Evolutionary conservation across 1,140 invertebrate species (phyloP), one percentile per base, ranked within the genome.

Genomic region (Pseudomyrmex pallidus): DNA sequence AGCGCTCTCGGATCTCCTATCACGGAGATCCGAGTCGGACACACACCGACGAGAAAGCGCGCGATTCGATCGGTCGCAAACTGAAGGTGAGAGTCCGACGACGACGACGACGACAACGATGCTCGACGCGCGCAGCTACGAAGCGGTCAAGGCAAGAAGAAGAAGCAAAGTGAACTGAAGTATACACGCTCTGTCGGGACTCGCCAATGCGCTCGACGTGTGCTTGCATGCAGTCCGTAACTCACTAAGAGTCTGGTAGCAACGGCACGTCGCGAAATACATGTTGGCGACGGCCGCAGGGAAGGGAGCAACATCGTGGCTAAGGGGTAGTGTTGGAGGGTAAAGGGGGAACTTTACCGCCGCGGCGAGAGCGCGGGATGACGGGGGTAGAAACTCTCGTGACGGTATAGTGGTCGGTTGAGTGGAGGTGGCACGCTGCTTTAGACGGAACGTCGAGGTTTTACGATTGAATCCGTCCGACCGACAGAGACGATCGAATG

Each of bases 221-320:
- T 90, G 84, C 89, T 84, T 89, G 72, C 61, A 86, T 90, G 85
- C 85, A 90, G 92, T 91, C 88, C 89, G 92, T 92, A 93, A 92
- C 92, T 93, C 84, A 92, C 91, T 92, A 89, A 91, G 87, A 86
- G 70, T 86, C 83, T 89, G 90, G 89, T 89, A 89, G 89, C 90
- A 73, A 74, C 87, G 87, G 82, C 90, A 87, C 87, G 83, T 86
- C 80, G 88, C 85, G 87, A 84, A 90, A 83, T 91, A 89, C 91
- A 89, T 82, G 88, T 87, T 87, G 82, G 82, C 17, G 66, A 61
- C 57, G 56, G 46, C 15, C 25, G 46, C 13, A 15, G 61, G 72
- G 87, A 35, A 67, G 82, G 85, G 87, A 85, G 66, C 48, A 82
- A 35, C 35, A 35, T 35, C 35, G 35, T 35, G 35, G 35, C 35